Percentiles rank a stretch among this genome's conserved stretches.
Evolutionary conservation across 2,113 vertebrate species (phyloP).

Genomic region (Pseudolaguvia tuberculata): DNA sequence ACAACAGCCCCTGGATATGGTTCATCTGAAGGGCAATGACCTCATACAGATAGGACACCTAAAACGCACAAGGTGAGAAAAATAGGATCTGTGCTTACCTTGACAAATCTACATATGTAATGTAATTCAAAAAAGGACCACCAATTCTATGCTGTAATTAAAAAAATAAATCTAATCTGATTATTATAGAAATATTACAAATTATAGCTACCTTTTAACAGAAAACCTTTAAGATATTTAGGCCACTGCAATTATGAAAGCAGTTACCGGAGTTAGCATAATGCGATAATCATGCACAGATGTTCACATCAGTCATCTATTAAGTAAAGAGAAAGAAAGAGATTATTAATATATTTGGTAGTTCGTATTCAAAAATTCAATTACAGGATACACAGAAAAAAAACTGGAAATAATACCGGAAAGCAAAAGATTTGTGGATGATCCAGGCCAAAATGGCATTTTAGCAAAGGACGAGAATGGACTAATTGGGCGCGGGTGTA

Average conservation of each 20-base stretch:
- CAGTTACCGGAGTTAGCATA: neutral
- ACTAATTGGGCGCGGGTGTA: too few relatives aligned
- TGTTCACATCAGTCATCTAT: slow-evolving; percentile 8
- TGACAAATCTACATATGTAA: neutral
- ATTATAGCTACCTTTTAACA: too few relatives aligned
- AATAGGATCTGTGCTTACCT: neutral
- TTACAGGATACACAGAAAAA: too few relatives aligned
- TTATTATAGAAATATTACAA: too few relatives aligned
- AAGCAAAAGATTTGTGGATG: neutral
- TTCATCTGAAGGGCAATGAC: slow-evolving; percentile 92
- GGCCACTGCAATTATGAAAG: neutral
- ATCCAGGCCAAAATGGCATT: neutral
- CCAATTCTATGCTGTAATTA: too few relatives aligned
- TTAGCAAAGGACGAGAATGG: too few relatives aligned
- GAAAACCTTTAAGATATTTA: neutral
- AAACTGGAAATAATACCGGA: neutral
- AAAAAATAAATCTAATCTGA: too few relatives aligned
- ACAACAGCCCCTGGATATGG: slow-evolving; percentile 78
- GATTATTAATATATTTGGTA: neutral
- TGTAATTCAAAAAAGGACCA: too few relatives aligned
- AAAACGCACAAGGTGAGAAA: slow-evolving; percentile 18
- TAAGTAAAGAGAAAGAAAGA: neutral
- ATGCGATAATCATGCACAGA: neutral
- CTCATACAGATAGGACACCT: slow-evolving; percentile 83
- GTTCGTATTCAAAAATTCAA: neutral